Conservation (phyloP, 2,113 vertebrate species). For the Caranx ignobilis region DNA sequence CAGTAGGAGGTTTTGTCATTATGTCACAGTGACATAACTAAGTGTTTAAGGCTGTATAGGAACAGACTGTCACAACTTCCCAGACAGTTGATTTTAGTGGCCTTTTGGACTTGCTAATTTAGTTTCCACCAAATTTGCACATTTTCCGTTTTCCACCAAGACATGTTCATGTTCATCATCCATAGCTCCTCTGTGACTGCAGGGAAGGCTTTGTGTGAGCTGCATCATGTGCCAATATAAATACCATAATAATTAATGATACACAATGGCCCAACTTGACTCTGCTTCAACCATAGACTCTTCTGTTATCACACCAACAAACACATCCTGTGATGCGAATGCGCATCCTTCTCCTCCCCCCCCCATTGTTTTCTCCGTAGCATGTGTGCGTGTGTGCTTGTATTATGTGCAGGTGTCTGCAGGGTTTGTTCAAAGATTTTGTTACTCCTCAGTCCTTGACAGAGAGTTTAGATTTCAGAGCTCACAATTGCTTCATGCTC, state of each 20-base stretch:
- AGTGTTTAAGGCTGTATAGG: neutral
- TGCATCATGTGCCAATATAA: neutral
- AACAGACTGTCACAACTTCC: neutral
- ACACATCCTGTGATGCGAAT: conserved; percentile 40
- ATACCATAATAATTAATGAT: neutral
- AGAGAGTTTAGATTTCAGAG: conserved; percentile 45
- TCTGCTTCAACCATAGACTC: conserved; percentile 1
- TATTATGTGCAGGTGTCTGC: conserved; percentile 34
- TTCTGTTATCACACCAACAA: conserved; percentile 35
- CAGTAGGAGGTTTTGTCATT: neutral
- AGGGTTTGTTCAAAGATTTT: conserved; percentile 30
- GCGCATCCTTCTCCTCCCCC: conserved; percentile 17
- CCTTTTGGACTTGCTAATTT: neutral
- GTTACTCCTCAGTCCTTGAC: conserved; percentile 21
- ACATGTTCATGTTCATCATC: neutral
- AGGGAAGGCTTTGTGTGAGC: neutral
- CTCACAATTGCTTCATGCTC: conserved; percentile 19
- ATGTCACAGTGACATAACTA: neutral
- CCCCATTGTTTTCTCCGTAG: conserved; percentile 29
- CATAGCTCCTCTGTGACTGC: neutral
- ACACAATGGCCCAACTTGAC: neutral
- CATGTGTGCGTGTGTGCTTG: neutral
- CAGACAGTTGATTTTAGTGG: neutral
- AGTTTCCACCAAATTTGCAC: neutral
- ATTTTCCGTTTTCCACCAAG: neutral